Percentiles rank a stretch among this genome's conserved stretches.
Evolutionary conservation across 1,140 invertebrate species (phyloP).

Genomic region (Drosophila kurseongensis): DNA sequence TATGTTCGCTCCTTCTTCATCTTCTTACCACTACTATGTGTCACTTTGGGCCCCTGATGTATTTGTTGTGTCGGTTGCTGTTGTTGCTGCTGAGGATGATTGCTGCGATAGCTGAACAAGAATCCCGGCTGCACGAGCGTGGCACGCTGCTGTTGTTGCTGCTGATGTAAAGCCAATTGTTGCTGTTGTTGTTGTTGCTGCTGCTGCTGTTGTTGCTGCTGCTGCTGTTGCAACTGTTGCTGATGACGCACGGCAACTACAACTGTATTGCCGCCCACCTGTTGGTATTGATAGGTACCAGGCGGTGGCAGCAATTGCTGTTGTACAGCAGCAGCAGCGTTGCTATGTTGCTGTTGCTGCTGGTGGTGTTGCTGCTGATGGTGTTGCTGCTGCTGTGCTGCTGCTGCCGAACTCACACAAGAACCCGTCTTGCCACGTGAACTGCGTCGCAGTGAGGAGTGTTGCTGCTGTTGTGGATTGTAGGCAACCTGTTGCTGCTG

Average conservation of each 20-base stretch:
- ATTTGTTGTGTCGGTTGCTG: constrained; percentile 45
- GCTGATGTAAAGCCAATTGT: constrained; percentile 49
- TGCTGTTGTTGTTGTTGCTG: constrained; percentile 53
- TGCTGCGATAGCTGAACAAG: constrained; percentile 74
- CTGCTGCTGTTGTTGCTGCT: constrained; percentile 56
- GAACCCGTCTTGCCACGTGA: constrained; percentile 85
- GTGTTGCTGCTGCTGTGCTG: constrained; percentile 69
- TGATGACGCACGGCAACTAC: constrained; percentile 72
- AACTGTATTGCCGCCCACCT: constrained; percentile 72
- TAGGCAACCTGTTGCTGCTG: constrained; percentile 54
- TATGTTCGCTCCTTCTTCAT: constrained; percentile 13
- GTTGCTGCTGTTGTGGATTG: constrained; percentile 61
- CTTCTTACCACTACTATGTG: constrained; percentile 77
- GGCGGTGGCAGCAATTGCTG: constrained; percentile 56
- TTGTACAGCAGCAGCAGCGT: constrained; percentile 59
- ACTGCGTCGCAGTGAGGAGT: constrained; percentile 79
- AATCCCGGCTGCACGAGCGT: constrained; percentile 79
- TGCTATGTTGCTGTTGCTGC: constrained; percentile 59
- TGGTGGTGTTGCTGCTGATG: constrained; percentile 63
- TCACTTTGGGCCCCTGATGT: constrained; percentile 61
- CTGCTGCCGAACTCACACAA: constrained; percentile 83
- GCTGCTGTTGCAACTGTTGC: constrained; percentile 68
- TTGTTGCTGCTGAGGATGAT: constrained; percentile 51
- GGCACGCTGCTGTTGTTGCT: constrained; percentile 61
- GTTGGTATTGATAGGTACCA: constrained; percentile 68